These are phyloP conservation scores for Osmerus mordax DNA, from an alignment of 2,113 vertebrate species.

Conservation along the genomic window DNA sequence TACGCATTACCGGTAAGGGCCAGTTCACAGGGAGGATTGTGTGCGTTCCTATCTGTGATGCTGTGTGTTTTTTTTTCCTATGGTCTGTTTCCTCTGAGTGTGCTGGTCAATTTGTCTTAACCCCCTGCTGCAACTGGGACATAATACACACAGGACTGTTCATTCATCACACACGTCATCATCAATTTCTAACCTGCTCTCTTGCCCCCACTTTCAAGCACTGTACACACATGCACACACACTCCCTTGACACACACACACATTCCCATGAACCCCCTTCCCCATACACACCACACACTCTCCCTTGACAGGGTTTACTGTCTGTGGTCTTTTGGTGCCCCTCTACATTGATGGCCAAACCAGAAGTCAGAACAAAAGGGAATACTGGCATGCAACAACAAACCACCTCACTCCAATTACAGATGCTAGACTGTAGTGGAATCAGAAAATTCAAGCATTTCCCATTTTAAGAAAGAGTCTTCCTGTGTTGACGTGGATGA, in stretches of 20 bases:
- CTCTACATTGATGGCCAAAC: not conserved
- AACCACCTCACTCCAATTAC: not conserved
- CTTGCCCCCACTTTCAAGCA: not conserved
- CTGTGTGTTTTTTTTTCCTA: conserved; percentile 22
- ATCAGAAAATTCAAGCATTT: not conserved
- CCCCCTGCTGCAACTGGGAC: not conserved
- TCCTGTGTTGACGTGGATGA: too few species aligned
- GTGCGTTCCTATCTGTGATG: conserved; percentile 16
- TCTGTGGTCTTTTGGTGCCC: not conserved
- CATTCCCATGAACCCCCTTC: not conserved
- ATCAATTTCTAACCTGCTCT: not conserved
- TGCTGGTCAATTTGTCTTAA: conserved; percentile 10
- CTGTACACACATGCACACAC: conserved; percentile 24
- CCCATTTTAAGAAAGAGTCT: not conserved
- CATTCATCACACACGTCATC: not conserved
- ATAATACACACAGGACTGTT: not conserved
- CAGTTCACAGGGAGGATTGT: conserved; percentile 13
- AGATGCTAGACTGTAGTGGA: not conserved
- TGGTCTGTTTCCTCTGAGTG: conserved; percentile 7
- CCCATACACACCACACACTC: not conserved
- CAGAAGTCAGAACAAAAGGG: not conserved
- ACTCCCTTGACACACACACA: conserved; percentile 1
- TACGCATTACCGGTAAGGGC: not conserved
- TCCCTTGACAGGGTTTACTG: conserved; percentile 20
- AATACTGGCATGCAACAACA: not conserved